A percentile compares a stretch with the other conserved stretches of the same genome.
Evolutionary conservation across 1,140 invertebrate genomes (phyloP).

Genomic region (Zophobas morio): DNA sequence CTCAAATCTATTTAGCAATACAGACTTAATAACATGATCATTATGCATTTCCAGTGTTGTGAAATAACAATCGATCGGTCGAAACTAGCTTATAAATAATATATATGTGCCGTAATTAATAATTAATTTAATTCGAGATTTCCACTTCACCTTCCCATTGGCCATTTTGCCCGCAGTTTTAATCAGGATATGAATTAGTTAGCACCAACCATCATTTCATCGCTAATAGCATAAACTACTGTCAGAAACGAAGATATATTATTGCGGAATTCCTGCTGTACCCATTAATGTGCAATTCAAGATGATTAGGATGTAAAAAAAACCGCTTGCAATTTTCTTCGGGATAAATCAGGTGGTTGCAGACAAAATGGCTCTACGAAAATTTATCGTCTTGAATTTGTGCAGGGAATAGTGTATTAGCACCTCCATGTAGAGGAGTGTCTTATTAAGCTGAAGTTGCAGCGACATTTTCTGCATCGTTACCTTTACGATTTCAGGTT

Average conservation of each 20-base stretch:
- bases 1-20: slow-evolving; percentile 24
- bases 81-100: slow-evolving; percentile 23
- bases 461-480: slow-evolving; percentile 42
- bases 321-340: slow-evolving; percentile 35
- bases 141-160: background rate
- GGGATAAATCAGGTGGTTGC: slow-evolving; percentile 34
- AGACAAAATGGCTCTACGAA: slow-evolving; percentile 32
- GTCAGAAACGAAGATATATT: slow-evolving; percentile 18
- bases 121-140: slow-evolving; percentile 36
- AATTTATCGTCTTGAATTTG: slow-evolving; percentile 37
- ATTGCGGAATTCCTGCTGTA: slow-evolving; percentile 27
- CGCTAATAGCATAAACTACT: slow-evolving; percentile 10
- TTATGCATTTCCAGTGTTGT: slow-evolving; percentile 25
- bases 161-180: slow-evolving; percentile 21
- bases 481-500: slow-evolving; percentile 41
- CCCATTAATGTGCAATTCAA: slow-evolving; percentile 30
- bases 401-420: slow-evolving; percentile 39
- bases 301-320: slow-evolving; percentile 31
- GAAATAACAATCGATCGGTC: slow-evolving; percentile 14
- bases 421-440: slow-evolving; percentile 29
- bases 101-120: slow-evolving; percentile 24
- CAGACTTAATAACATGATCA: slow-evolving; percentile 19
- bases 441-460: slow-evolving; percentile 41
- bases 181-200: slow-evolving; percentile 31
- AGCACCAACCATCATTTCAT: slow-evolving; percentile 1